Evolutionary conservation across 2,113 vertebrate species (phyloP).

Genomic region (Archocentrus centrarchus): DNA sequence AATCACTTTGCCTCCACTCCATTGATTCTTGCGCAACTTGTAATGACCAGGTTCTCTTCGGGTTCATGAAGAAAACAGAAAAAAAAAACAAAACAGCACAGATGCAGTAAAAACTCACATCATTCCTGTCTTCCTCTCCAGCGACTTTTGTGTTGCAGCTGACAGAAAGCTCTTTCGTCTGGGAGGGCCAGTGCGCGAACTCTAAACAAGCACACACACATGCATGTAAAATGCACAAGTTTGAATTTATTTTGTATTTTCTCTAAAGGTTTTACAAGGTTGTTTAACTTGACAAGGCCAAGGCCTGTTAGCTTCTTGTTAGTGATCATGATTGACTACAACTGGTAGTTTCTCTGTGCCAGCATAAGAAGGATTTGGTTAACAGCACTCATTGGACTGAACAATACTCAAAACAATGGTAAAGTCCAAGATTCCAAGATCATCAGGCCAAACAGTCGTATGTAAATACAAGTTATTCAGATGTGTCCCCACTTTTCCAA

Average conservation of each 20-base stretch:
- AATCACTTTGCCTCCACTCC: neutral
- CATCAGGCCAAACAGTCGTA: neutral
- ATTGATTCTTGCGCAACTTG: neutral
- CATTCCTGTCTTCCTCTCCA: constrained; percentile 75
- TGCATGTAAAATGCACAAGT: neutral
- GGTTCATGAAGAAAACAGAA: neutral
- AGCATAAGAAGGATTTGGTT: neutral
- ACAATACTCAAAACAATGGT: neutral
- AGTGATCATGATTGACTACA: neutral
- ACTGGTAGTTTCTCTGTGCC: neutral
- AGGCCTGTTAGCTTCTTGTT: too few species aligned
- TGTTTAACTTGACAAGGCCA: too few species aligned
- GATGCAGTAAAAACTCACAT: constrained; percentile 70
- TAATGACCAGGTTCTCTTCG: neutral
- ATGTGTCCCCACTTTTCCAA: neutral
- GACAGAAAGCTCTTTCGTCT: constrained; percentile 66
- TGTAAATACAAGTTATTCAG: neutral
- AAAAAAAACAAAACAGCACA: neutral
- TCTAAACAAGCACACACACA: constrained; percentile 52
- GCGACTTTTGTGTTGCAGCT: constrained; percentile 76
- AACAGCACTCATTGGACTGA: neutral
- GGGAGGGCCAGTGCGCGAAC: neutral
- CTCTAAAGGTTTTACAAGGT: neutral
- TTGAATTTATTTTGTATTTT: neutral
- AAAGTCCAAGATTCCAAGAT: neutral